Evolutionary conservation across 2,113 vertebrate species (phyloP), one percentile per base, ranked within the genome.

Genomic region (Murina feae): DNA sequence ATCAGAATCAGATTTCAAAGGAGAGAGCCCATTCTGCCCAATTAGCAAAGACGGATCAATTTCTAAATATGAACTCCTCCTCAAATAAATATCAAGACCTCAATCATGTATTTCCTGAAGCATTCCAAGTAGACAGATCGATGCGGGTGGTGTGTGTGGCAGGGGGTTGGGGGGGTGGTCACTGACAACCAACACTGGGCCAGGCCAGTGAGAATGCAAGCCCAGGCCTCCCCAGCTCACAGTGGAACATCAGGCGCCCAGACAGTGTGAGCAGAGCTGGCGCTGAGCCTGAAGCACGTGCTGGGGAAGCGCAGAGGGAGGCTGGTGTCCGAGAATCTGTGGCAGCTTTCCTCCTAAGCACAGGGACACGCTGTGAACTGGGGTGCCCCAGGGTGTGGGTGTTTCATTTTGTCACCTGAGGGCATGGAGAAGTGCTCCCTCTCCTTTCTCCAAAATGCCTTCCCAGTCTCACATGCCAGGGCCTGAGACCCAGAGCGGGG

Each of bases 21-120:
- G 68, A 79, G 85, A 89, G 58, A 79, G 47, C 53, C 28, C 72
- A 55, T 91, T 87, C 80, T 84, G 28, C 76, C 88, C 89, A 91
- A 94, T 96, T 97, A 95, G 89, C 89, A 92, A 90, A 97, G 84
- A 75, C 10, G 7, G 71, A 93, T 96, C 97, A 84, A 94, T 94
- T 93, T 93, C 65, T 76, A 93, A 94, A 94, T 76, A 96, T 28
- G 82, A 81, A 87, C 76, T 72, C 37, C 78, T 91, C 58, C 53
- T 66, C 75, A 53, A 86, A 88, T 93, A 96, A 94, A 84, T 94
- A 95, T 87, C 87, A 92, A 88, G 81, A 58, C 81, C 72, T 93
- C 81, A 32, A 23, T 84, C 60, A 39, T 9, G 66, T 78, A 39
- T 84, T 93, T 60, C 86, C 58, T 23, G 66, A 80, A 72, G 72